A percentile compares a stretch with the other conserved stretches of the same genome.
Conservation (phyloP, 2,888 invertebrate genomes). For the Clunio marinus region DNA sequence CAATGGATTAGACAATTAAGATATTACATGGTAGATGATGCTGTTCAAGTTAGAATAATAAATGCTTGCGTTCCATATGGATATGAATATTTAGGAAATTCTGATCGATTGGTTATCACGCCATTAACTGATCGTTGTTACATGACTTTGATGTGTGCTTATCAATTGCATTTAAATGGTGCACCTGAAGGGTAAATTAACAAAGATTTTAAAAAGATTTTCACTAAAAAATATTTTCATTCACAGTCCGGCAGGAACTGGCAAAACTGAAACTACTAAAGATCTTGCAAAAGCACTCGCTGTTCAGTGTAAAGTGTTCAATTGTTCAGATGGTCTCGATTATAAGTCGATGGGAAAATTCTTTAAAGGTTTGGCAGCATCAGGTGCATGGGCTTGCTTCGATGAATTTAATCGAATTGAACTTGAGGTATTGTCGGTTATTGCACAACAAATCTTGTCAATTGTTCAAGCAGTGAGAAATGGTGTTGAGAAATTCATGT, state of each 20-base stretch:
- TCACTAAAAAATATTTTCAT: too few relatives aligned
- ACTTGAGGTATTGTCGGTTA: slow-evolving; percentile 66
- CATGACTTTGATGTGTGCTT: slow-evolving; percentile 66
- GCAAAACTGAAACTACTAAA: slow-evolving; percentile 89
- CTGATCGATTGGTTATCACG: slow-evolving; percentile 58
- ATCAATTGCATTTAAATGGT: slow-evolving; percentile 65
- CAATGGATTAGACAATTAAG: slow-evolving; percentile 68
- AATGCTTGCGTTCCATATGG: slow-evolving; percentile 64
- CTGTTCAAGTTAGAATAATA: slow-evolving; percentile 58
- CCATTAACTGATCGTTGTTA: slow-evolving; percentile 61
- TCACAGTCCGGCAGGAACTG: slow-evolving; percentile 82
- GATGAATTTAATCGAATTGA: slow-evolving; percentile 72
- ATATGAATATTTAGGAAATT: slow-evolving; percentile 71
- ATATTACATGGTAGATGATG: slow-evolving; percentile 63
- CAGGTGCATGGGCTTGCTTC: slow-evolving; percentile 72
- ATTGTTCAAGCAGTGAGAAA: slow-evolving; percentile 63
- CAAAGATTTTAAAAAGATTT: too few relatives aligned
- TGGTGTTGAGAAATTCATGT: slow-evolving; percentile 55
- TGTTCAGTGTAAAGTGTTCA: slow-evolving; percentile 75
- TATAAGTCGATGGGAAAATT: slow-evolving; percentile 69
- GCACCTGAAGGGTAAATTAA: slow-evolving; percentile 60
- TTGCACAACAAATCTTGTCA: slow-evolving; percentile 66
- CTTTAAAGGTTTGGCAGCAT: slow-evolving; percentile 66
- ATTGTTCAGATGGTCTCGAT: slow-evolving; percentile 68
- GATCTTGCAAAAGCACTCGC: slow-evolving; percentile 89